Evolutionary conservation across 2,113 vertebrate species (phyloP).

Genomic region (Dinomys branickii): DNA sequence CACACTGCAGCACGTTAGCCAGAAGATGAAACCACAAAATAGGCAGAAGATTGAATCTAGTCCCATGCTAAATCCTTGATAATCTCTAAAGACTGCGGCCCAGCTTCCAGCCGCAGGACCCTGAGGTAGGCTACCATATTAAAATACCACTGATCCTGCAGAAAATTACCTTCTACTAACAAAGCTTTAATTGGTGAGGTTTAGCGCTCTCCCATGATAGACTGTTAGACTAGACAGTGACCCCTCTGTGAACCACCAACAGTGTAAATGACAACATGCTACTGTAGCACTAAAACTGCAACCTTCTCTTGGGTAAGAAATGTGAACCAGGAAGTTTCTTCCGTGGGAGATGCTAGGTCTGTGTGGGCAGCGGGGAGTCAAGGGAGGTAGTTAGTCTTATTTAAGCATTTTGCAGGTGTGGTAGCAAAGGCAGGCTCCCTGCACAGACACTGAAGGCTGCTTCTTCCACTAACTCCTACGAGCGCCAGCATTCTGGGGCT

Average conservation of each 20-base stretch:
- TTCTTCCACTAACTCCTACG: not conserved
- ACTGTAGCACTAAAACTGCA: not conserved
- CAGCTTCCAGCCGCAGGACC: not conserved
- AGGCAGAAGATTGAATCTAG: not conserved
- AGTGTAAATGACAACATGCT: not conserved
- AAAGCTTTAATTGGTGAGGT: not conserved
- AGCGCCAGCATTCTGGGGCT: not conserved
- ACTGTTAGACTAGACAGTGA: not conserved
- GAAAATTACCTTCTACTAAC: not conserved
- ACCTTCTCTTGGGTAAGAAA: not conserved
- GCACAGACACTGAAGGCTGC: not conserved
- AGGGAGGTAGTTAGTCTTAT: not conserved
- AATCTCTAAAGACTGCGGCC: not conserved
- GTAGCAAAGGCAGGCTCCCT: not conserved
- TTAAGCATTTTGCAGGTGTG: not conserved
- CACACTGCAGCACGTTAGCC: rapidly evolving
- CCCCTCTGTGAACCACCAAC: not conserved
- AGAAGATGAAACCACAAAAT: not conserved
- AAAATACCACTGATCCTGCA: not conserved
- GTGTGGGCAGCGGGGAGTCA: not conserved
- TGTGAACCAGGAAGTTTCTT: not conserved
- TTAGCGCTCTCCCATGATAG: not conserved
- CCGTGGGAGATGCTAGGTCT: not conserved
- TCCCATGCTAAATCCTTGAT: not conserved
- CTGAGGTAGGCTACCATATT: not conserved